Evolutionary conservation across 2,113 vertebrate species (phyloP).

Genomic region (Hystrix cristata): DNA sequence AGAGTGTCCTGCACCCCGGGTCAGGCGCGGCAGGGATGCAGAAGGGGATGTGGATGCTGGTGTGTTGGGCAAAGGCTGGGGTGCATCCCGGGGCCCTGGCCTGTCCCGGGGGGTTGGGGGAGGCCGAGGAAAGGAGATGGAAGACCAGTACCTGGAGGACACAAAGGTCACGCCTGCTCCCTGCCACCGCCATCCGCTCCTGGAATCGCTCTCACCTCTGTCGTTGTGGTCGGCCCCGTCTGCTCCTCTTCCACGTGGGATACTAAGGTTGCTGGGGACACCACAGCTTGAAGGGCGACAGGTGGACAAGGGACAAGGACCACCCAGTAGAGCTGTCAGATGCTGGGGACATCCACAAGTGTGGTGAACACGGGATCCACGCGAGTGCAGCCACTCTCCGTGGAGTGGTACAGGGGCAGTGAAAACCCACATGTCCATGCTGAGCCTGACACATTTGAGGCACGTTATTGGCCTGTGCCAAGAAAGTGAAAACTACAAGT

Average conservation of each 20-base stretch:
- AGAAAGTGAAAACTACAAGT: neutral
- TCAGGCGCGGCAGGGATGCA: neutral
- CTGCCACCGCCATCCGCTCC: neutral
- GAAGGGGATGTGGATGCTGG: neutral
- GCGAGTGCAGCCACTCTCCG: neutral
- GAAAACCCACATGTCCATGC: neutral
- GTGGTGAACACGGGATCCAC: neutral
- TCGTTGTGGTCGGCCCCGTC: neutral
- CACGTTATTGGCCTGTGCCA: neutral
- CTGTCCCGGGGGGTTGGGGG: neutral
- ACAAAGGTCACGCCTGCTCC: neutral
- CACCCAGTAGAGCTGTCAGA: neutral
- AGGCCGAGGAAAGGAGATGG: slow-evolving; percentile 72
- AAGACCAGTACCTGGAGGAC: neutral
- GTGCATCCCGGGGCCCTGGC: no score
- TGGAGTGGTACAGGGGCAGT: neutral
- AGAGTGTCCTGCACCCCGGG: neutral
- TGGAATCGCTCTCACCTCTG: neutral
- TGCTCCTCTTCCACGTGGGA: neutral
- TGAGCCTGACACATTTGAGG: neutral
- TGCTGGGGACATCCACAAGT: neutral
- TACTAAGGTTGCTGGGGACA: neutral
- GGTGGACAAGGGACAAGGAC: neutral
- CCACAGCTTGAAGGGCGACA: neutral
- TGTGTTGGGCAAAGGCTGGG: slow-evolving; percentile 44